A percentile compares a stretch with the other conserved stretches of the same genome.
Conservation (phyloP, 2,888 invertebrate species). For the Charanyca ferruginea region DNA sequence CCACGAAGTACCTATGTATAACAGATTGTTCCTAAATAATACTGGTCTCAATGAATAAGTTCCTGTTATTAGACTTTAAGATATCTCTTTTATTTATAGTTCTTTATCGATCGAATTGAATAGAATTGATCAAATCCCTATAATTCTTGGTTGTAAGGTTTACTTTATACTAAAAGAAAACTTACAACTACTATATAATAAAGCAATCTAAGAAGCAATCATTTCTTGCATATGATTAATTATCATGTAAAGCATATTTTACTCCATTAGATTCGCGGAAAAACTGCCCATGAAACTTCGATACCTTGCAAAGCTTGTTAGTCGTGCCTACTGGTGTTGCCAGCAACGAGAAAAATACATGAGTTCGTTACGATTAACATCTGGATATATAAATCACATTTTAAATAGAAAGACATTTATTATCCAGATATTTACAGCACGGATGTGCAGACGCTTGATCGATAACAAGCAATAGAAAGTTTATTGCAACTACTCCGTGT, state of each 20-base stretch:
- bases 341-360: conserved; percentile 22
- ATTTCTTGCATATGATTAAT: conserved; percentile 2
- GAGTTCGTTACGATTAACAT: conserved; percentile 31
- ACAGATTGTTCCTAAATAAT: too few species aligned
- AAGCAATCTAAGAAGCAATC: background rate
- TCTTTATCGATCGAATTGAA: too few species aligned
- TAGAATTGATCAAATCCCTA: too few species aligned
- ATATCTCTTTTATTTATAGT: too few species aligned
- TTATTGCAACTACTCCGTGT: conserved; percentile 33
- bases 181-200: too few species aligned
- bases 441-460: conserved; percentile 43
- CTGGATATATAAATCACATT: conserved; percentile 42
- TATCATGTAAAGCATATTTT: background rate
- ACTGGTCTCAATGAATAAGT: too few species aligned
- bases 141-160: too few species aligned
- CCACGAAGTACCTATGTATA: too few species aligned
- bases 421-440: conserved; percentile 39
- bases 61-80: too few species aligned
- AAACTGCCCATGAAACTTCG: conserved; percentile 5
- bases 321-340: background rate
- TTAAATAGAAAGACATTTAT: conserved; percentile 48
- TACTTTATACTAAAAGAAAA: too few species aligned
- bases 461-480: conserved; percentile 49
- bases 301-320: conserved; percentile 8
- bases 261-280: background rate